Percentiles rank a stretch among this genome's conserved stretches.
Conservation (phyloP, 2,888 invertebrate species). For the Synanthedon andrenaeformis region DNA sequence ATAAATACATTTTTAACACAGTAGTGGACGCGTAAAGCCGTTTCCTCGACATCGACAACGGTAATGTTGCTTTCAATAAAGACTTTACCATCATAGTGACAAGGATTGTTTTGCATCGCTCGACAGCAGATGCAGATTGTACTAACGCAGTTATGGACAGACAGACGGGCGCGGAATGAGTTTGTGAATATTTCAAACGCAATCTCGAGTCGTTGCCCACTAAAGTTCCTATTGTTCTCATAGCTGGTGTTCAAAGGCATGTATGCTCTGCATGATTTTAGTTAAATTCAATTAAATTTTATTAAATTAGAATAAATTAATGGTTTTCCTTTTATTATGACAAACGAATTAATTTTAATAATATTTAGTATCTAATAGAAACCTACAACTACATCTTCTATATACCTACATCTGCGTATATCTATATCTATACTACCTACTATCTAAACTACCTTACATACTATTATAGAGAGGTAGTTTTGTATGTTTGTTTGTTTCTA, state of each 20-base stretch:
- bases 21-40: constrained; percentile 25
- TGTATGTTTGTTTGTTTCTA: too few relatives aligned
- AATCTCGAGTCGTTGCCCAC: constrained; percentile 57
- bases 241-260: constrained; percentile 11
- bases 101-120: constrained; percentile 8
- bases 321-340: too few relatives aligned
- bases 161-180: constrained; percentile 60
- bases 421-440: too few relatives aligned
- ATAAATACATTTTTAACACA: constrained; percentile 45
- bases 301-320: too few relatives aligned
- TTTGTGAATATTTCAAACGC: constrained; percentile 66
- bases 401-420: too few relatives aligned
- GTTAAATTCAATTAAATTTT: not conserved
- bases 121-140: not conserved
- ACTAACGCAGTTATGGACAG: constrained; percentile 41
- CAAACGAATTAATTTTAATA: too few relatives aligned
- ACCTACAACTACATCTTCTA: too few relatives aligned
- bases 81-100: not conserved
- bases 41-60: constrained; percentile 12
- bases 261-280: constrained; percentile 30
- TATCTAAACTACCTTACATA: too few relatives aligned
- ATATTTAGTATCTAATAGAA: too few relatives aligned
- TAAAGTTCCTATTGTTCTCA: constrained; percentile 58
- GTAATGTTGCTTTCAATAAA: constrained; percentile 6
- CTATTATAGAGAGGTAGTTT: too few relatives aligned